Conservation (phyloP, 2,113 vertebrate genomes). For the Ceyx melanurus region DNA sequence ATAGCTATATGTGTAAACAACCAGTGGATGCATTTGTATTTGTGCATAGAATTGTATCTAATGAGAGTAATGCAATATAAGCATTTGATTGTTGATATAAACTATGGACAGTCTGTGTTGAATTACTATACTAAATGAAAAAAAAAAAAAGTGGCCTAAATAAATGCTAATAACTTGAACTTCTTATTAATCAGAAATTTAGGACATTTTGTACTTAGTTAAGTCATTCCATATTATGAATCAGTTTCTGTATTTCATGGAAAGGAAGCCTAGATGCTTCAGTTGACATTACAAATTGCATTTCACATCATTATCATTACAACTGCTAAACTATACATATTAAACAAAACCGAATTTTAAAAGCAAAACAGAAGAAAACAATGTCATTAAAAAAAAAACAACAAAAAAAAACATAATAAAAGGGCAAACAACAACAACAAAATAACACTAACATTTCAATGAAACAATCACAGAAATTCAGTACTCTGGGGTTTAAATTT, state of each 20-base stretch:
- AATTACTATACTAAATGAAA: not conserved
- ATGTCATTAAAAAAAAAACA: not conserved
- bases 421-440: not conserved
- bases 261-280: not conserved
- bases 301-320: constrained; percentile 24
- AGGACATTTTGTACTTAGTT: not conserved
- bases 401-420: not conserved
- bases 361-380: not conserved
- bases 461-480: not conserved
- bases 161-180: not conserved
- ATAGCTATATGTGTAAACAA: not conserved
- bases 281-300: constrained; percentile 2
- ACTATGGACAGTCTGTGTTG: not conserved
- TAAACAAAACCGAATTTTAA: constrained; percentile 20
- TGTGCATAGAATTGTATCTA: not conserved
- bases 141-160: not conserved
- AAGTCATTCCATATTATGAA: not conserved
- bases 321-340: not conserved
- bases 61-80: not conserved
- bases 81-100: not conserved
- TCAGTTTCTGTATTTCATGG: not conserved
- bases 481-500: constrained; percentile 45
- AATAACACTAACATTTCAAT: not conserved
- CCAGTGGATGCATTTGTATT: not conserved
- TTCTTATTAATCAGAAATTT: not conserved